Percentiles rank a stretch among this genome's conserved stretches.
Conservation (phyloP, 2,113 vertebrate genomes). For the Chroicocephalus ridibundus region DNA sequence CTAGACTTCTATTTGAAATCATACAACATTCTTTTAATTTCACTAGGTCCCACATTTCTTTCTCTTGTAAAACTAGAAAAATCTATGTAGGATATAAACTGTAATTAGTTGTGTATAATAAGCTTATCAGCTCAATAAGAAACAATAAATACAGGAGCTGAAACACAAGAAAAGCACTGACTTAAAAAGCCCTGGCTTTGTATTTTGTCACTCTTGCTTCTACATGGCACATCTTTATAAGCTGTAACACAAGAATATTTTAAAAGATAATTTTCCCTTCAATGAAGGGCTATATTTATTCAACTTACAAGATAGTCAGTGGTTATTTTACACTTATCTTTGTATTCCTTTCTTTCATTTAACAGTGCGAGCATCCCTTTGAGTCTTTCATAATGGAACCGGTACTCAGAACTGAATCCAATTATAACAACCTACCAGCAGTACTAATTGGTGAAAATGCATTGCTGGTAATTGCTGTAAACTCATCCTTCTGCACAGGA, state of each 20-base stretch:
- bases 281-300: not conserved
- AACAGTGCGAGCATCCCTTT: not conserved
- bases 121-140: not conserved
- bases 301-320: not conserved
- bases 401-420: conserved; percentile 58
- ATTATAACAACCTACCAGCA: conserved; percentile 57
- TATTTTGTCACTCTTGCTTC: not conserved
- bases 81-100: not conserved
- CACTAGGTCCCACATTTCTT: not conserved
- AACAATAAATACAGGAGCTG: not conserved
- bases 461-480: conserved; percentile 31
- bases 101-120: not conserved
- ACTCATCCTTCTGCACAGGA: conserved; percentile 38
- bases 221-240: not conserved
- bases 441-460: conserved; percentile 56
- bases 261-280: not conserved
- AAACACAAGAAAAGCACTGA: not conserved
- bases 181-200: not conserved
- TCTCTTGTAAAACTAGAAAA: not conserved
- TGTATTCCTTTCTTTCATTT: not conserved
- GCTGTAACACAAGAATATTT: not conserved
- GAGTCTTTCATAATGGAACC: conserved; percentile 44
- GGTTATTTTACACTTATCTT: not conserved
- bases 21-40: not conserved
- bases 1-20: not conserved